Evolutionary conservation across 2,888 invertebrate species (phyloP).

Genomic region (Tribolium freemani): DNA sequence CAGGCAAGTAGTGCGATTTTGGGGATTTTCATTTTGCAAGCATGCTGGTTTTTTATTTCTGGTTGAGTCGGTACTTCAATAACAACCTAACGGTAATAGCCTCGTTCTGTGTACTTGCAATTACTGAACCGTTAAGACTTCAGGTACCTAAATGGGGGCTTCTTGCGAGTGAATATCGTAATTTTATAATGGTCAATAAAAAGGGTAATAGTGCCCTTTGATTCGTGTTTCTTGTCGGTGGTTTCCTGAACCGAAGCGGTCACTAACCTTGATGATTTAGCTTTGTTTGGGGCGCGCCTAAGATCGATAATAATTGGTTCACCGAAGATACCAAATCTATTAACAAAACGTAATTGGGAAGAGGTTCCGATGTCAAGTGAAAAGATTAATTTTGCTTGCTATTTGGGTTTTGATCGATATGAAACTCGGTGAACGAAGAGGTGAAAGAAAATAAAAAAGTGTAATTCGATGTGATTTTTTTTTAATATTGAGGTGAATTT

Average conservation of each 20-base stretch:
- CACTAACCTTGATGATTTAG: constrained; percentile 35
- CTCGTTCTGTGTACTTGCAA: not conserved
- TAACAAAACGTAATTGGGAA: no score
- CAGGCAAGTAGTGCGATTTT: no score
- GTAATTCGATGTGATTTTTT: no score
- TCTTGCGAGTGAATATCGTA: not conserved
- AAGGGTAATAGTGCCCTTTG: not conserved
- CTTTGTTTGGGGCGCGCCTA: constrained; percentile 14
- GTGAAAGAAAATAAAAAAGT: no score
- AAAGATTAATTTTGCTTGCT: no score
- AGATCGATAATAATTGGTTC: constrained; percentile 32
- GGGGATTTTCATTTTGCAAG: no score
- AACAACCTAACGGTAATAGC: not conserved
- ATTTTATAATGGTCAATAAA: not conserved
- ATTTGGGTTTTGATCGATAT: constrained; percentile 7
- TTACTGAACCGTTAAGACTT: not conserved
- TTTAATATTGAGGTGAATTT: no score
- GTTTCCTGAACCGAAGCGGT: constrained; percentile 8
- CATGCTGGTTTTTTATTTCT: no score
- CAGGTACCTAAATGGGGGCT: not conserved
- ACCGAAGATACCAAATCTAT: no score
- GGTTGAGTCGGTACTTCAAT: not conserved
- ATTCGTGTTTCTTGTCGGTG: not conserved
- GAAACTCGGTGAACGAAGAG: no score
- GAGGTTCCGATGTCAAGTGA: no score